Evolutionary conservation across 1,140 invertebrate species (phyloP).

Genomic region (Uloborus diversus): DNA sequence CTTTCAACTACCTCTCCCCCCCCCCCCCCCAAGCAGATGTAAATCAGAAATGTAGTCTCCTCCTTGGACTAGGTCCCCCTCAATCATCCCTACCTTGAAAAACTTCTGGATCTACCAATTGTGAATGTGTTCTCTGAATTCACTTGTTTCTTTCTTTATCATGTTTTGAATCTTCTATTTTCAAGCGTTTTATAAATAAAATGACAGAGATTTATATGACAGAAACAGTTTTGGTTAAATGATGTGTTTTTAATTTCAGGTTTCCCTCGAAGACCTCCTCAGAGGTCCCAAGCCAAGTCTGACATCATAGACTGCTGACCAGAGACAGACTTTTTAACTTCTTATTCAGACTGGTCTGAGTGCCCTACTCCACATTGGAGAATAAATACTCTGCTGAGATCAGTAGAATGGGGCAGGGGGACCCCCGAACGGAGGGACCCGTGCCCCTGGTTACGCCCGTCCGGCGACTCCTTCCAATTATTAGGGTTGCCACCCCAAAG

Average conservation of each 20-base stretch:
- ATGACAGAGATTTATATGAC: too few species aligned
- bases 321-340: conserved; percentile 3
- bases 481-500: conserved; percentile 32
- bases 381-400: conserved; percentile 32
- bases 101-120: too few species aligned
- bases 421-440: background rate
- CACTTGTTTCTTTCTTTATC: too few species aligned
- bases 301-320: conserved; percentile 54
- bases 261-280: conserved; percentile 45
- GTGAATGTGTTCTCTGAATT: too few species aligned
- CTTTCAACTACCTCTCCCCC: too few species aligned
- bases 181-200: too few species aligned
- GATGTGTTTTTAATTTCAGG: conserved; percentile 4
- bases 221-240: background rate
- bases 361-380: conserved; percentile 42
- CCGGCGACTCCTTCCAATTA: conserved; percentile 52
- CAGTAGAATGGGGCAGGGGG: conserved; percentile 31
- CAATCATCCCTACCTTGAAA: too few species aligned
- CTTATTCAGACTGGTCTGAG: too few species aligned
- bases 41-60: too few species aligned
- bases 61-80: too few species aligned
- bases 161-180: too few species aligned
- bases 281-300: conserved; percentile 49
- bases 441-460: conserved; percentile 13
- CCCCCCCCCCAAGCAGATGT: too few species aligned